Base-by-base conservation (phyloP, 2,888 invertebrate species). In the Myopa tessellatipennis region DNA sequence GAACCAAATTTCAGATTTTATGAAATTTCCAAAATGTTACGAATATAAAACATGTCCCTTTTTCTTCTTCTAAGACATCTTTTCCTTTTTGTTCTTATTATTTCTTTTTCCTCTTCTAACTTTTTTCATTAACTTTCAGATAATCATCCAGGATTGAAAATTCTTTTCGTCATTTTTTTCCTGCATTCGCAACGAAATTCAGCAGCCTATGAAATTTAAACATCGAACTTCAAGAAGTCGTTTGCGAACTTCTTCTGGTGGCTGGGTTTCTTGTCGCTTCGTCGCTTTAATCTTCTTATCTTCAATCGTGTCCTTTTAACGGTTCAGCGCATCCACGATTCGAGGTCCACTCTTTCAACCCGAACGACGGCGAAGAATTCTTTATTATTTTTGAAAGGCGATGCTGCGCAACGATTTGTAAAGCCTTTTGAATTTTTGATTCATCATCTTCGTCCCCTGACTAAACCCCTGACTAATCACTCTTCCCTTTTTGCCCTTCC, bases 391-490 rank as follows among this genome's bases (percentile, higher is more conserved):
- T 50, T 26, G 0, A 58, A 72, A 72, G 26, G 14, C 26, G 50
- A n/a, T 18, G n/a, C 60, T n/a, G 36, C 58, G 36, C 36, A 55
- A 36, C 12, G 4, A 38, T n/a, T 38, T 10, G 36, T 10, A 18
- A 72, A 72, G 16, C 58, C 60, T 40, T 72, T 58, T 58, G 18
- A 61, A 72, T 61, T 60, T 72, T 72, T 72, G n/a, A 61, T 61
- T 50, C 40, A 26, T 58, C 71, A 18, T 40, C 50, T 40, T 10
- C 4, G 26, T n/a, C 18, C 8, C 2, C 18, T 1, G 2, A 58
- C 18, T 4, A 58, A 68, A 45, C 6, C 36, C 10, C 18, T 1
- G 2, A 58, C 18, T 4, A 58, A 68, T n/a, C 6, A 40, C 10
- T 40, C n/a, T 4, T 10, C 8, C 45, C 18, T 45, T 68, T 45